Evolutionary conservation across 2,113 vertebrate genomes (phyloP).

Genomic region (Gymnocephalus cernua): DNA sequence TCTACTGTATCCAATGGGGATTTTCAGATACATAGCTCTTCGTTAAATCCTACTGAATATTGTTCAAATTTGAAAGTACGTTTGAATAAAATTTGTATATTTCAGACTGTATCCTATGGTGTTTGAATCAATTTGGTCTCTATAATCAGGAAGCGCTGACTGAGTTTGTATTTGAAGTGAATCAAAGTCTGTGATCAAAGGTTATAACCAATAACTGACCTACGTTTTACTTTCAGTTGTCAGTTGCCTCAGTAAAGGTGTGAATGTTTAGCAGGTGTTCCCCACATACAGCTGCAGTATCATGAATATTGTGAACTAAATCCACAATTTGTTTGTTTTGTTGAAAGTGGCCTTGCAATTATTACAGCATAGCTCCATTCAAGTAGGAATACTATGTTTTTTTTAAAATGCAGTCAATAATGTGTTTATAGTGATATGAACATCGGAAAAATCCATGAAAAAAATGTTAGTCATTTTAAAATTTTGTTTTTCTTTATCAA

Average conservation of each 20-base stretch:
- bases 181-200: constrained; percentile 1
- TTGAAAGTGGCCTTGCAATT: neutral
- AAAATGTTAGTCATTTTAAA: too few species aligned
- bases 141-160: neutral
- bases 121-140: neutral
- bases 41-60: constrained; percentile 69
- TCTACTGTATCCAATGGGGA: constrained; percentile 70
- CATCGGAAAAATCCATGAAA: too few species aligned
- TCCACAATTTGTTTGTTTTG: neutral
- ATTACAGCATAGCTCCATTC: neutral
- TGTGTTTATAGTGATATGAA: neutral
- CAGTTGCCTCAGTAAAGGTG: neutral
- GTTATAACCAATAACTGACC: neutral
- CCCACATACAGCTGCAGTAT: neutral
- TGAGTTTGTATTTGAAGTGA: neutral
- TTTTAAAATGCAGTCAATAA: neutral
- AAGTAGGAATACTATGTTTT: neutral
- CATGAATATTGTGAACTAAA: neutral
- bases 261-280: neutral
- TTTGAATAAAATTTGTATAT: constrained; percentile 79
- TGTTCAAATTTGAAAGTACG: constrained; percentile 64
- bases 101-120: neutral
- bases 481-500: too few species aligned
- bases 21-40: constrained; percentile 58
- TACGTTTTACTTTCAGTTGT: neutral